These are phyloP conservation scores for Megalops atlanticus DNA, from an alignment of 2,113 vertebrate species.

Conservation along the genomic window DNA sequence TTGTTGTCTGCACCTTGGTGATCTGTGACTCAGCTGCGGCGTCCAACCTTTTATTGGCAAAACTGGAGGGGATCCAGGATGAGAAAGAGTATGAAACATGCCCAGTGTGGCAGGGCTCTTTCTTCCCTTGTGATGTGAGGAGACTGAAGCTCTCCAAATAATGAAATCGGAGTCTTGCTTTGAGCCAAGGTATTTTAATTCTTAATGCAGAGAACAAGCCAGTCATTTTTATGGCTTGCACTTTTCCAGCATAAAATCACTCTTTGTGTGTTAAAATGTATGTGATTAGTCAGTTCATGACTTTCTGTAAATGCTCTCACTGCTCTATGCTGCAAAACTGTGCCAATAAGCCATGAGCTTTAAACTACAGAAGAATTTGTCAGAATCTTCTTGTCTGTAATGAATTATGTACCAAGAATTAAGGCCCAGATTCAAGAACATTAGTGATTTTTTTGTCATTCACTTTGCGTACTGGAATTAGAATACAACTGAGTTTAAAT, in stretches of 20 bases:
- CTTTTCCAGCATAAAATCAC: too few species aligned
- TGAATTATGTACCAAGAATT: too few species aligned
- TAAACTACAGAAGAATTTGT: not conserved
- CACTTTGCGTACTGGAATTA: too few species aligned
- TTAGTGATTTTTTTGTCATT: too few species aligned
- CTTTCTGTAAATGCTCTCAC: not conserved
- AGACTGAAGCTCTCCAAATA: not conserved
- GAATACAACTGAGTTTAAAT: too few species aligned
- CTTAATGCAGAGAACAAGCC: too few species aligned
- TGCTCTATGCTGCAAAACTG: not conserved
- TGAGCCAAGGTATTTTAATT: not conserved
- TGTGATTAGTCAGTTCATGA: too few species aligned
- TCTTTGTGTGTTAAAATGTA: too few species aligned
- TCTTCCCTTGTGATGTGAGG: not conserved
- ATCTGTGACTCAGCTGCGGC: not conserved
- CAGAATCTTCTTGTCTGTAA: too few species aligned
- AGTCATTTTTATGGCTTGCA: too few species aligned
- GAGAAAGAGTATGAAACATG: not conserved
- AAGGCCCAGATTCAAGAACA: too few species aligned
- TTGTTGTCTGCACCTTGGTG: not conserved
- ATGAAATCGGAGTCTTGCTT: not conserved
- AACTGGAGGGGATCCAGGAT: not conserved
- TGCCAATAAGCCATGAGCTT: too few species aligned
- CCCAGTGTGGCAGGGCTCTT: not conserved
- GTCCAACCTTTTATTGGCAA: not conserved